Conservation (phyloP, 1,140 invertebrate species). For the Micrasema minimum region DNA sequence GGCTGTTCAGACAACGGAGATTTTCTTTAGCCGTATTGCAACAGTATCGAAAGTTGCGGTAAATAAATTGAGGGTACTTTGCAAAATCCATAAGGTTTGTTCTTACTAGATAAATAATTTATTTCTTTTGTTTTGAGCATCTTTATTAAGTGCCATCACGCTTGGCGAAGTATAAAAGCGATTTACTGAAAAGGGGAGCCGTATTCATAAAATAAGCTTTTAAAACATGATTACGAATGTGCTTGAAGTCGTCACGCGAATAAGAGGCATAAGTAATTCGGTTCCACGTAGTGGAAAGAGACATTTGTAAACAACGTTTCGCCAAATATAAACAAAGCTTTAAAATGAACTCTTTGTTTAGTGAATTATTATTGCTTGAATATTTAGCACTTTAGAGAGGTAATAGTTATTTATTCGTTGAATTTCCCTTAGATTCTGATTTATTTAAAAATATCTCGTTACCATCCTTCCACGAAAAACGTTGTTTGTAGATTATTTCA, state of each 20-base stretch:
- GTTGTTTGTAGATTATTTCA: too few relatives aligned
- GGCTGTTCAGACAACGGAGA: background rate
- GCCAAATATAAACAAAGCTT: too few relatives aligned
- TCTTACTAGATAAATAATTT: too few relatives aligned
- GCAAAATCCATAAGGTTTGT: too few relatives aligned
- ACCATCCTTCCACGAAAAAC: too few relatives aligned
- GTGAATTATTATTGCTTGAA: too few relatives aligned
- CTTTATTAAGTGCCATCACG: background rate
- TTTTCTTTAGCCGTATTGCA: background rate
- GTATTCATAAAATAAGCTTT: slow-evolving; percentile 30
- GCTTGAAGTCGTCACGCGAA: background rate
- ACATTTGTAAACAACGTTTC: too few relatives aligned
- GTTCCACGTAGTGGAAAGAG: background rate
- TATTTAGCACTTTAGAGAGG: too few relatives aligned
- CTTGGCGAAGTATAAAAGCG: background rate
- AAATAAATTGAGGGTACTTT: background rate
- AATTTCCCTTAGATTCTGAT: too few relatives aligned
- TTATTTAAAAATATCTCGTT: too few relatives aligned
- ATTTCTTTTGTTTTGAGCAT: background rate
- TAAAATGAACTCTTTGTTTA: too few relatives aligned
- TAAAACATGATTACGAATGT: slow-evolving; percentile 17
- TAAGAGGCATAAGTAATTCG: background rate
- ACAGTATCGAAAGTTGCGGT: background rate
- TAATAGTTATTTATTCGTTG: too few relatives aligned
- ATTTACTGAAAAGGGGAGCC: background rate